Evolutionary conservation across 2,888 invertebrate genomes (phyloP), one percentile per base, ranked within the genome.

Genomic region (Aphidoletes aphidimyza): DNA sequence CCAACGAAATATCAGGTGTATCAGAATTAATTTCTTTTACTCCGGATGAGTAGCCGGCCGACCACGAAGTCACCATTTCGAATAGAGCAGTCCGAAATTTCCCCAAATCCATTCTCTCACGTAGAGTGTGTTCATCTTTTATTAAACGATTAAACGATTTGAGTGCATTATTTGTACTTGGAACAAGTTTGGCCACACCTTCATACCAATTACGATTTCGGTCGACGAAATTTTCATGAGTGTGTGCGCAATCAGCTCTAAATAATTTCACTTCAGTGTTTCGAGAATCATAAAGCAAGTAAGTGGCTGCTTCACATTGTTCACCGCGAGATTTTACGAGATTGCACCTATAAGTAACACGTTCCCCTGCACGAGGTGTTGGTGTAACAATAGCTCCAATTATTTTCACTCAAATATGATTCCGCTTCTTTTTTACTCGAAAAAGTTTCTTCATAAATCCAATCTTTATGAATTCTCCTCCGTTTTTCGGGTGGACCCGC

Each of bases 131-230:
- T 19, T 78, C 78, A 36, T 78, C 36, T 78, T 78, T 78, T 34
- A 36, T 36, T 6, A 34, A 2, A 17, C 19, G 11, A 36, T 78
- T 78, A 2, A 6, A 1, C 1, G 78, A 36, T n/a, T 78, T 36
- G 3, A 78, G 36, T 2, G 78, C 78, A 78, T 78, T 78, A 19
- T 78, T 78, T 34, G 78, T 36, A 36, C 78, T 78, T 78, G 78
- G 78, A 2, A 19, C 17, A 1, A 5, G 19, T 30, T 59, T 59
- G 2, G 59, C 59, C 17, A 78, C 34, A 36, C 9, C 78, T 36
- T 78, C 78, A 78, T 36, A 78, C 78, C 78, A 78, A 19, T 78
- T 78, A 1, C 9, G 34, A 78, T 78, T 34, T 47, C 19, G 47
- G 19, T 47, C 19, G 47, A 47, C 9, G 9, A 9, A 47, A 47